These are phyloP conservation scores for Balearica regulorum DNA, from an alignment of 2,797 vertebrate genomes.

Conservation along the genomic window DNA sequence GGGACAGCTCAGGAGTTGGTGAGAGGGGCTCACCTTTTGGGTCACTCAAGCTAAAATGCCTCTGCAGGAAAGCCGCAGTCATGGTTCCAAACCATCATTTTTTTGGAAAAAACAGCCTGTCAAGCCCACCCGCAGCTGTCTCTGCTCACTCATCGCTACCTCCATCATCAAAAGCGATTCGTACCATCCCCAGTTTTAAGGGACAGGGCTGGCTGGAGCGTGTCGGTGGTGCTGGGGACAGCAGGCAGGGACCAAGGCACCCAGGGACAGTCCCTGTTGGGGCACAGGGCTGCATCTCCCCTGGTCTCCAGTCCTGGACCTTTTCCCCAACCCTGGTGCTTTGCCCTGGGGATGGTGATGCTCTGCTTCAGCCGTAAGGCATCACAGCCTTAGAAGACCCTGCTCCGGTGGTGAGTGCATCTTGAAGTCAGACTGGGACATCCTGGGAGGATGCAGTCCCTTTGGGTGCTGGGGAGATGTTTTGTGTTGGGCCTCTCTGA, in stretches of 20 bases:
- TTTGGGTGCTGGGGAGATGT: too few relatives aligned
- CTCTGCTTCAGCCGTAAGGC: neutral
- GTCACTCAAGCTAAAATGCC: neutral
- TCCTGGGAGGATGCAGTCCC: neutral
- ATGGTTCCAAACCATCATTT: neutral
- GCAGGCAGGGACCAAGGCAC: neutral
- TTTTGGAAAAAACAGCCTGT: neutral
- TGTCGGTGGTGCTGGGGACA: neutral
- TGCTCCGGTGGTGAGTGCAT: neutral
- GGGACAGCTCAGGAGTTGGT: neutral
- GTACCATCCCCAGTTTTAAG: neutral
- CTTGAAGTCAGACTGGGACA: neutral
- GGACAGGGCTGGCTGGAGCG: neutral
- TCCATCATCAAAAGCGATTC: neutral
- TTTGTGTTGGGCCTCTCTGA: neutral
- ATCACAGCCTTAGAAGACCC: neutral
- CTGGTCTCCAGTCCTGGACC: too few relatives aligned
- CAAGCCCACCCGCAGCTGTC: neutral
- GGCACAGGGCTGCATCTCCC: neutral
- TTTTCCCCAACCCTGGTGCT: neutral
- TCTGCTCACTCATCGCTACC: neutral
- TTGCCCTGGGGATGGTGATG: neutral
- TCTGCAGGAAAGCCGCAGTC: neutral
- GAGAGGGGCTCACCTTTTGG: neutral
- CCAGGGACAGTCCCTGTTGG: accelerated